Percentiles rank a stretch among this genome's conserved stretches.
phyloP scores from a whole-genome alignment of 2,888 invertebrate species.

The Tholera decimalis region DNA sequence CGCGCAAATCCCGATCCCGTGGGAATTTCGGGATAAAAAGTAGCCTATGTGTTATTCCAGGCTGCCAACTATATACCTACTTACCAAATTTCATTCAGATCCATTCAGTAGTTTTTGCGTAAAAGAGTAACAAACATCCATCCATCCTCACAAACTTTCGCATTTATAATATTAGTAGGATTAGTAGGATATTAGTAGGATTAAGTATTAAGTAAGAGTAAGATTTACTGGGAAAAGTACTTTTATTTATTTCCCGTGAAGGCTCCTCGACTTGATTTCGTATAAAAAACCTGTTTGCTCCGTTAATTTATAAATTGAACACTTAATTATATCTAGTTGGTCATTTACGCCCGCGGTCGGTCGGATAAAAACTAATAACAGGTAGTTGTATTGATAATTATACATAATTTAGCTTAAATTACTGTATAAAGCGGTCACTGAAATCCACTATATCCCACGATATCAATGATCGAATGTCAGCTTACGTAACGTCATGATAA shows the following conservation, averaged over 20 bases:
- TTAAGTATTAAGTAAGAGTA: too few relatives aligned
- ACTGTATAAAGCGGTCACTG: constrained; percentile 65
- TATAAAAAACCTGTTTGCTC: constrained; percentile 69
- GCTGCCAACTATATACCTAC: too few relatives aligned
- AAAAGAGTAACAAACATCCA: too few relatives aligned
- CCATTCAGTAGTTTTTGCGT: too few relatives aligned
- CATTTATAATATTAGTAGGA: too few relatives aligned
- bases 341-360: constrained; percentile 72
- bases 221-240: constrained; percentile 45
- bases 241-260: constrained; percentile 61
- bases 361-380: constrained; percentile 74
- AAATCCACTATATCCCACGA: constrained; percentile 49
- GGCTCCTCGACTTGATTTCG: constrained; percentile 54
- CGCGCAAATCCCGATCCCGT: too few relatives aligned
- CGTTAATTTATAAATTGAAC: constrained; percentile 80
- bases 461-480: constrained; percentile 53
- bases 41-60: too few relatives aligned
- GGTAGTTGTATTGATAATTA: constrained; percentile 75
- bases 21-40: too few relatives aligned
- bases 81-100: too few relatives aligned
- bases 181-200: too few relatives aligned
- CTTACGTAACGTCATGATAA: constrained; percentile 54
- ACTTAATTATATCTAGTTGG: constrained; percentile 76
- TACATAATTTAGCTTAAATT: constrained; percentile 75
- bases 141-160: too few relatives aligned